Conservation (phyloP, 1,140 invertebrate genomes). For the Arctopsyche grandis region DNA sequence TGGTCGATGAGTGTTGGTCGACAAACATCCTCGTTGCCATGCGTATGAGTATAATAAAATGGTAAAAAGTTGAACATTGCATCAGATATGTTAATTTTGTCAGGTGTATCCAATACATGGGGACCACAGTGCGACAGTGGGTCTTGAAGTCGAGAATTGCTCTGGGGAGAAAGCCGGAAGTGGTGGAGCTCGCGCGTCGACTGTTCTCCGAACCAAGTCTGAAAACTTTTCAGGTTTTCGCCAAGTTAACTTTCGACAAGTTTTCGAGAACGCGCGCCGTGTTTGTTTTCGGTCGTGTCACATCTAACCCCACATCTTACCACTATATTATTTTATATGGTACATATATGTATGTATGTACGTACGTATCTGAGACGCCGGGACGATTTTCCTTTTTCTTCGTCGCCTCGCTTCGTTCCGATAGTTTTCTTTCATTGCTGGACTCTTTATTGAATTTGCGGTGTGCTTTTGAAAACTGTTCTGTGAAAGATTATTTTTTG, state of each 20-base stretch:
- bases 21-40: too few species aligned
- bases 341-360: neutral
- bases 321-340: too few species aligned
- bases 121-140: too few species aligned
- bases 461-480: neutral
- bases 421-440: constrained; percentile 13
- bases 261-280: neutral
- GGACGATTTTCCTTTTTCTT: neutral
- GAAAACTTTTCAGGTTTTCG: constrained; percentile 13
- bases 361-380: too few species aligned
- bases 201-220: constrained; percentile 13
- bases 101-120: too few species aligned
- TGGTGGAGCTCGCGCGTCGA: neutral
- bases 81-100: too few species aligned
- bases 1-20: too few species aligned
- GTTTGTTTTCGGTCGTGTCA: constrained; percentile 18
- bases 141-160: neutral
- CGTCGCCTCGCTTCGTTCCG: neutral
- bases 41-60: too few species aligned
- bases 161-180: neutral
- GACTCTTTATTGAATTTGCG: constrained; percentile 15
- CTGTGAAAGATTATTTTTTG: neutral
- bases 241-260: constrained; percentile 14
- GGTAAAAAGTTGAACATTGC: too few species aligned
- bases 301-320: neutral